phyloP scores from a whole-genome alignment of 1,140 invertebrate genomes.

The Spodoptera litura region DNA sequence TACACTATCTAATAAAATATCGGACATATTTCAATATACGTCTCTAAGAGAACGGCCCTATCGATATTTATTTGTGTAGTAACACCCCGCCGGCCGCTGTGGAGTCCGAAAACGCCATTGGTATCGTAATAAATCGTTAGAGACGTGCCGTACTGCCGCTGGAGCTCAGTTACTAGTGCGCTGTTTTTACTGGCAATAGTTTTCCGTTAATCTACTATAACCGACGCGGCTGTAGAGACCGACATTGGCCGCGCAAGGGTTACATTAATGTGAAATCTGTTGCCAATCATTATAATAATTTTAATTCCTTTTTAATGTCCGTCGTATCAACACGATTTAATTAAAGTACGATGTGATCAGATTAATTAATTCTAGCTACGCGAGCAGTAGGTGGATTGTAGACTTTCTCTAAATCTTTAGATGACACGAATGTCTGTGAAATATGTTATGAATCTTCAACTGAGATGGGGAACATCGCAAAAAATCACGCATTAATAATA shows the following conservation, averaged over 20 bases:
- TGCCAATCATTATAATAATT: constrained; percentile 6
- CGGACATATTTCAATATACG: constrained; percentile 61
- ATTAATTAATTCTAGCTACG: background rate
- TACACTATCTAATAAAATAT: constrained; percentile 61
- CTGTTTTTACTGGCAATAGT: constrained; percentile 71
- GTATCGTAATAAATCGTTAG: constrained; percentile 73
- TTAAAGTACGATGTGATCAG: background rate
- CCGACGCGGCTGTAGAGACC: background rate
- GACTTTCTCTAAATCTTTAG: background rate
- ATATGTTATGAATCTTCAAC: background rate
- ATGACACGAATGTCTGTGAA: background rate
- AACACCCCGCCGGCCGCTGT: constrained; percentile 62
- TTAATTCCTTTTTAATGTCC: constrained; percentile 1
- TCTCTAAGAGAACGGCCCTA: constrained; percentile 56
- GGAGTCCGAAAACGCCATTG: constrained; percentile 65
- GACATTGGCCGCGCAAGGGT: background rate
- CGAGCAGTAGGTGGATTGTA: background rate
- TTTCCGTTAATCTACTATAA: constrained; percentile 58
- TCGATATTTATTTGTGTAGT: constrained; percentile 73
- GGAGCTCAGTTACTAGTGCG: constrained; percentile 52
- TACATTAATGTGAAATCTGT: background rate
- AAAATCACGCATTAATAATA: constrained; percentile 37
- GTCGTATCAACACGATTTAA: background rate
- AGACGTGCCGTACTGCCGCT: constrained; percentile 52
- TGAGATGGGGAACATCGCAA: constrained; percentile 12